Evolutionary conservation across 2,888 invertebrate species (phyloP).

Genomic region (Lacanobia oleracea): DNA sequence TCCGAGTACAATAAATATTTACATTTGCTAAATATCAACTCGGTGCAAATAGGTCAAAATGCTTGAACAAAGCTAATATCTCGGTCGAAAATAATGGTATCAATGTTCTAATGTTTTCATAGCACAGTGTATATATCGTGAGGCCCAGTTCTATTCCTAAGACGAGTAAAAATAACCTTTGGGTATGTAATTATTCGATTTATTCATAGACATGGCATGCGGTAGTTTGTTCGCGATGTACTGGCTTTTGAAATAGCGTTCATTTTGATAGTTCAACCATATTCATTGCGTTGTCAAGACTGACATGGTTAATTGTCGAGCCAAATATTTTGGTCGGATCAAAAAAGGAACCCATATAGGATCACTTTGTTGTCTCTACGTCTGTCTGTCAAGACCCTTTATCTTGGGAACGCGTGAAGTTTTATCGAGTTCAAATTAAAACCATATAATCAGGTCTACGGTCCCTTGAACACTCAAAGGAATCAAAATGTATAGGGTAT

Average conservation of each 20-base stretch:
- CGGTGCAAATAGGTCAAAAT: neutral
- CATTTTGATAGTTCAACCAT: slow-evolving; percentile 26
- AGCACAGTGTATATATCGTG: neutral
- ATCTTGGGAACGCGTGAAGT: too few species aligned
- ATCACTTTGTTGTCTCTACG: too few species aligned
- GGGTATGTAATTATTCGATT: slow-evolving; percentile 43
- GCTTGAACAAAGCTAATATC: neutral
- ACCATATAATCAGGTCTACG: too few species aligned
- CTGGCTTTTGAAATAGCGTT: slow-evolving; percentile 20
- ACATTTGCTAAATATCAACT: too few species aligned
- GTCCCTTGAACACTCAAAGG: too few species aligned
- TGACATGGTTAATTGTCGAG: neutral
- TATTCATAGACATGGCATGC: slow-evolving; percentile 45
- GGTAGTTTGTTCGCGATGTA: slow-evolving; percentile 18
- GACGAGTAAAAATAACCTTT: slow-evolving; percentile 39
- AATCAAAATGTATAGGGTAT: too few species aligned
- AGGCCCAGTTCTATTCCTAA: slow-evolving; percentile 18
- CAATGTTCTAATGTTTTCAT: slow-evolving; percentile 2
- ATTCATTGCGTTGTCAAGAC: slow-evolving; percentile 10
- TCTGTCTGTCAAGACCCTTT: too few species aligned
- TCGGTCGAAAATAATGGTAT: neutral
- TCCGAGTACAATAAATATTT: too few species aligned
- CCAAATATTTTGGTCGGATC: too few species aligned
- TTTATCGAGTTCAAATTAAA: too few species aligned
- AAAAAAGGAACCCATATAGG: too few species aligned